These are phyloP conservation scores for Dinomys branickii DNA, from an alignment of 2,113 vertebrate genomes.

Conservation along the genomic window DNA sequence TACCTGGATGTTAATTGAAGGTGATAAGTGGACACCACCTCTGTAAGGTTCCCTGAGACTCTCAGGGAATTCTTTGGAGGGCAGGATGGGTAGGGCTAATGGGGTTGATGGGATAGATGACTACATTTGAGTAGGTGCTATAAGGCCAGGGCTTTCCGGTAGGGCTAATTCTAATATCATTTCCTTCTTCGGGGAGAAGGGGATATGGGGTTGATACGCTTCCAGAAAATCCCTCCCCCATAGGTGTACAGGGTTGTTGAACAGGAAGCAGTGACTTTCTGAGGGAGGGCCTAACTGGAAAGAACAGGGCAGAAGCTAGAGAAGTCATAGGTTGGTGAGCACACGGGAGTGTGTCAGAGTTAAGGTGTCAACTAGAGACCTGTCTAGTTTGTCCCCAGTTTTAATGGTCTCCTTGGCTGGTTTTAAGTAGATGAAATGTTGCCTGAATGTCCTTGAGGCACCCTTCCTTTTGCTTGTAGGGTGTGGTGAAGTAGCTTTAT, in stretches of 20 bases:
- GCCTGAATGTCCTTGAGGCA: neutral
- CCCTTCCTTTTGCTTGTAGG: neutral
- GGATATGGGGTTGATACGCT: neutral
- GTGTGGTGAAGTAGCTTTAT: neutral
- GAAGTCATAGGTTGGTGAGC: neutral
- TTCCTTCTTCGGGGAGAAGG: neutral
- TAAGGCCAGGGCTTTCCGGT: neutral
- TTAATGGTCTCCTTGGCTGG: neutral
- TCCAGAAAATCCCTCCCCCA: neutral
- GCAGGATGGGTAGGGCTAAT: neutral
- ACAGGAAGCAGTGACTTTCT: neutral
- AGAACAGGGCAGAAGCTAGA: neutral
- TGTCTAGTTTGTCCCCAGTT: neutral
- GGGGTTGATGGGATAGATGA: neutral
- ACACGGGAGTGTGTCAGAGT: neutral
- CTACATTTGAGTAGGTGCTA: neutral
- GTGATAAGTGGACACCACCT: neutral
- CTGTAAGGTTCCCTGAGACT: neutral
- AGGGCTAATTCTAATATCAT: neutral
- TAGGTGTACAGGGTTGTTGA: neutral
- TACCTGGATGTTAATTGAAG: neutral
- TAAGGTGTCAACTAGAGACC: neutral
- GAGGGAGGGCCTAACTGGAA: neutral
- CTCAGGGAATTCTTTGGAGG: neutral
- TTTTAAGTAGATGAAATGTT: neutral